Conservation (phyloP, 2,113 vertebrate genomes). For the Cephalophus harveyi region DNA sequence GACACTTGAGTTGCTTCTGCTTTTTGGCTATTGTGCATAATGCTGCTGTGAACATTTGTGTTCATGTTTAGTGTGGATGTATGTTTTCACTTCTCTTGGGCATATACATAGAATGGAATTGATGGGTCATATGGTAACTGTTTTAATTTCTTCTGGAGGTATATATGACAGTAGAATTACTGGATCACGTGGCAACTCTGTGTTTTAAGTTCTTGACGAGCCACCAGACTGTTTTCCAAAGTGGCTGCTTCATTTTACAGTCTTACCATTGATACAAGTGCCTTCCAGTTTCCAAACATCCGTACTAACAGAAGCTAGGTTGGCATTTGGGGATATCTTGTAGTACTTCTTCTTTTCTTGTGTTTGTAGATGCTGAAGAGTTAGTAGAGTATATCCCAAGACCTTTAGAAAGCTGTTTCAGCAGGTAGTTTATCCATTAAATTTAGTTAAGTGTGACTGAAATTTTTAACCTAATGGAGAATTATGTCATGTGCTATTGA, state of each 20-base stretch:
- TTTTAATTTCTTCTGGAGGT: background rate
- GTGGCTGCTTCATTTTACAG: background rate
- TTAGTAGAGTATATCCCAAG: background rate
- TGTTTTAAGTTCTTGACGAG: background rate
- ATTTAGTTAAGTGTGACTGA: background rate
- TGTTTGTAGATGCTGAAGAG: background rate
- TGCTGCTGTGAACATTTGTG: background rate
- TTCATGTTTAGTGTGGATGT: background rate
- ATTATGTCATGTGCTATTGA: background rate
- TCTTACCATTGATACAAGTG: background rate
- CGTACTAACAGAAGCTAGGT: background rate
- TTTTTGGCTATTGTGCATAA: background rate
- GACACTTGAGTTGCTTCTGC: background rate
- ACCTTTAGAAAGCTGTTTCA: background rate
- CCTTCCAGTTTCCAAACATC: background rate
- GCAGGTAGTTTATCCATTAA: background rate
- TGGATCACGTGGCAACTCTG: background rate
- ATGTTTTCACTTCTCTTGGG: background rate
- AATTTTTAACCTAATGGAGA: background rate
- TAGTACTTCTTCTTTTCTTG: background rate
- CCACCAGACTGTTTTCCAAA: background rate
- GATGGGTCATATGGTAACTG: background rate
- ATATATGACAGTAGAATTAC: background rate
- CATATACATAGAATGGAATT: background rate
- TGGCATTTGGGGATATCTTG: background rate